phyloP scores from a whole-genome alignment of 2,797 vertebrate species.

The Melanotaenia pygmaea region DNA sequence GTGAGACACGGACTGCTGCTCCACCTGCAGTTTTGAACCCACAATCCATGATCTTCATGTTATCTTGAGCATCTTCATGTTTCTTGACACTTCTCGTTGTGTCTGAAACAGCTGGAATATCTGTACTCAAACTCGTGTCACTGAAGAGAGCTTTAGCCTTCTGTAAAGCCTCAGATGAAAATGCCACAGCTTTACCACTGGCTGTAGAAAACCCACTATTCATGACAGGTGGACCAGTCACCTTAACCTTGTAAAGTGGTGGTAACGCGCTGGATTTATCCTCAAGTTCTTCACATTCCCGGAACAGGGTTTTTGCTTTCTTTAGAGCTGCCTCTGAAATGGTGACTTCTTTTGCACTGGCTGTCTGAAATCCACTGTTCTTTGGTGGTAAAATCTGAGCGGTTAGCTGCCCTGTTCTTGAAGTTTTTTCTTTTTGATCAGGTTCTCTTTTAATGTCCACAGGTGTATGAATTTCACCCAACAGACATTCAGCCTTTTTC shows the following conservation, averaged over 20 bases:
- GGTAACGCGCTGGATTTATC: constrained; percentile 3
- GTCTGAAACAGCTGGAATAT: constrained; percentile 18
- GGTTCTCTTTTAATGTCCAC: constrained; percentile 29
- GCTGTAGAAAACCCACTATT: constrained; percentile 78
- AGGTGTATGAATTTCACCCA: constrained; percentile 73
- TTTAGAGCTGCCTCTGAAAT: constrained; percentile 84
- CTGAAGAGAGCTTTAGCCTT: constrained; percentile 81
- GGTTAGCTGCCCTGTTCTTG: neutral
- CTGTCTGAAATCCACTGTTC: constrained; percentile 69
- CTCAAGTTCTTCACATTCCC: constrained; percentile 31
- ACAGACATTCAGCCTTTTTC: constrained; percentile 78
- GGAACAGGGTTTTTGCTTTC: constrained; percentile 79
- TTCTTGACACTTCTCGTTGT: neutral
- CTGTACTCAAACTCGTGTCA: constrained; percentile 65
- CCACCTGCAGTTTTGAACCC: constrained; percentile 51
- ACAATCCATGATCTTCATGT: constrained; percentile 15
- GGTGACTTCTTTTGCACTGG: constrained; percentile 82
- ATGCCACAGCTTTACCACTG: constrained; percentile 79
- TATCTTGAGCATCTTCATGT: neutral
- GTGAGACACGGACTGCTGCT: constrained; percentile 24
- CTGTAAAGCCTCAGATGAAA: constrained; percentile 82
- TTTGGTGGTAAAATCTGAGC: constrained; percentile 59
- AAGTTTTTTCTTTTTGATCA: constrained; percentile 44
- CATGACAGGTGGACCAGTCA: neutral
- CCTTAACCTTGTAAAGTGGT: neutral